phyloP scores from a whole-genome alignment of 53 echinoderm and acorn worm species.

The Paracentrotus lividus region DNA sequence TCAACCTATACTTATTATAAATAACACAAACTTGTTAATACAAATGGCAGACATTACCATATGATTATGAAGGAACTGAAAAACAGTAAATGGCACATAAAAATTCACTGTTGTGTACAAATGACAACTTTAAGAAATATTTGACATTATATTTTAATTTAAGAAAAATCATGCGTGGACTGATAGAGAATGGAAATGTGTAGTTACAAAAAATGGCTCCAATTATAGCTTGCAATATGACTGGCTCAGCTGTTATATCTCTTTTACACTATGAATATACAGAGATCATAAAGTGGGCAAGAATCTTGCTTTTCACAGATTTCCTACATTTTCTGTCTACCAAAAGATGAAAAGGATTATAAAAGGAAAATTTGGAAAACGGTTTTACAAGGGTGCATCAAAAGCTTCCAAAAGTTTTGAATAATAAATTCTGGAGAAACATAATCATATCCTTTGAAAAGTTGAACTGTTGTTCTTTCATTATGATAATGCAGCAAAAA shows the following conservation, averaged over 20 bases:
- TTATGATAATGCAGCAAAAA: not conserved
- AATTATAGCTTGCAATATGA: not conserved
- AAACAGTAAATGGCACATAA: conserved; percentile 13
- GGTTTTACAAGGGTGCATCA: not conserved
- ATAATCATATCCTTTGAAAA: not conserved
- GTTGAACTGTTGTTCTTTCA: not conserved
- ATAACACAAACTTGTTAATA: not conserved
- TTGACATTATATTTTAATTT: too few species aligned
- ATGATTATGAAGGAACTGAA: not conserved
- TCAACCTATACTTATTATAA: not conserved
- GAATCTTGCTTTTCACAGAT: not conserved
- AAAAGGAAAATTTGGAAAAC: too few species aligned
- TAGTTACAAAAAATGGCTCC: not conserved
- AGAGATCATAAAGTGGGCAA: not conserved
- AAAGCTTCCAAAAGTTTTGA: not conserved
- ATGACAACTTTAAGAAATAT: too few species aligned
- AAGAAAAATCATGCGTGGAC: not conserved
- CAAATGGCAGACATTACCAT: not conserved
- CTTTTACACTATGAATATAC: not conserved
- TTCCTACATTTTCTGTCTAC: not conserved
- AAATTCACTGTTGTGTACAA: not conserved
- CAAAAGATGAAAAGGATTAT: not conserved
- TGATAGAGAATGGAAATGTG: not conserved
- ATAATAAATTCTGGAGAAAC: too few species aligned
- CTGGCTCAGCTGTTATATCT: not conserved